Conservation (phyloP, 2,113 vertebrate genomes). For the Takifugu bimaculatus region DNA sequence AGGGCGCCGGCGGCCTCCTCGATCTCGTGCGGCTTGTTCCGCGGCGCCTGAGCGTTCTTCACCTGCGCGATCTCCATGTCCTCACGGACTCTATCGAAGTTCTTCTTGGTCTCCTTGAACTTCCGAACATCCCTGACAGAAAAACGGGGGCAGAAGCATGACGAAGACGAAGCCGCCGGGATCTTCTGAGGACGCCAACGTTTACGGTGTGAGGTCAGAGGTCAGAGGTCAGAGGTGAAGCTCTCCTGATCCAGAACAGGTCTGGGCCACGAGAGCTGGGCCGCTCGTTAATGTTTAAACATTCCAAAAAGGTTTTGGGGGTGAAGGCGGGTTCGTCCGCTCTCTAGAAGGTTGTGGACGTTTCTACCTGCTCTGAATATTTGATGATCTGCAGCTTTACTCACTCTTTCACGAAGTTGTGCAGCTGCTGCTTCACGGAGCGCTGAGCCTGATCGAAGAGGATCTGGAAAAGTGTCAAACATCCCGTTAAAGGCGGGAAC, state of each 20-base stretch:
- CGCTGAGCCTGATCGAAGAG: slow-evolving; percentile 97
- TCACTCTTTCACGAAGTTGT: slow-evolving; percentile 98
- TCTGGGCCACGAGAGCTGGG: slow-evolving; percentile 5
- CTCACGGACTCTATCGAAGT: slow-evolving; percentile 91
- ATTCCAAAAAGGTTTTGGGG: slow-evolving; percentile 31
- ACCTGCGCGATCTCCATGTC: slow-evolving; percentile 94
- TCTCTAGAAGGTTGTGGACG: slow-evolving; percentile 17
- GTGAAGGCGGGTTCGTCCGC: slow-evolving; percentile 1
- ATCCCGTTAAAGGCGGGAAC: too few species aligned
- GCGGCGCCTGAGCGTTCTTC: slow-evolving; percentile 92
- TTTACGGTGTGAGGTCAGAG: neutral
- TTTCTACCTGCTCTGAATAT: slow-evolving; percentile 27
- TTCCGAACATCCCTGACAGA: slow-evolving; percentile 87
- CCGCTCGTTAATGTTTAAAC: slow-evolving; percentile 44
- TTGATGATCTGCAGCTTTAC: slow-evolving; percentile 56
- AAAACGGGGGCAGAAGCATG: neutral
- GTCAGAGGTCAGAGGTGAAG: neutral
- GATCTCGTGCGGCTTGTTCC: slow-evolving; percentile 93
- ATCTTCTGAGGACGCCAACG: neutral
- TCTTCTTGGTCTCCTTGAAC: slow-evolving; percentile 98
- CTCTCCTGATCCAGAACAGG: neutral
- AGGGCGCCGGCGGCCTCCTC: slow-evolving; percentile 88
- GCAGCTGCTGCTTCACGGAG: slow-evolving; percentile 91
- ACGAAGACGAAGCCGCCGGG: neutral
- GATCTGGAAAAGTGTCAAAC: slow-evolving; percentile 74